Conservation (phyloP, 2,888 invertebrate genomes). For the Rhorus exstirpatorius region DNA sequence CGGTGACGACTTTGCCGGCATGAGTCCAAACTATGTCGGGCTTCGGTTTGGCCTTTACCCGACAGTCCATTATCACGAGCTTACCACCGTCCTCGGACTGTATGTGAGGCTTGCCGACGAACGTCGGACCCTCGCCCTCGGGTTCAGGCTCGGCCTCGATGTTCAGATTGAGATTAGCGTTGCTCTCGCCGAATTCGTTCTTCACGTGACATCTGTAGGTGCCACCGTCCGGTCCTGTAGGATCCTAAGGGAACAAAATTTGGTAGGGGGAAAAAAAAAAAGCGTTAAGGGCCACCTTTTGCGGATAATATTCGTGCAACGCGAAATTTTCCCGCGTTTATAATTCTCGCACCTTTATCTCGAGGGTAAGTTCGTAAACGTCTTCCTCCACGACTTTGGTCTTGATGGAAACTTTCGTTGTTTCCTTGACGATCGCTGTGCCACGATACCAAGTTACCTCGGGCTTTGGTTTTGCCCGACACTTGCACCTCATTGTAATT, state of each 20-base stretch:
- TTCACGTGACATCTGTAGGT: slow-evolving; percentile 97
- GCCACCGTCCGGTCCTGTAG: slow-evolving; percentile 93
- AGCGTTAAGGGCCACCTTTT: no score
- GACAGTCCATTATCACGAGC: slow-evolving; percentile 95
- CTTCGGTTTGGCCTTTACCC: slow-evolving; percentile 93
- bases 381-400: slow-evolving; percentile 93
- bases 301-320: no score
- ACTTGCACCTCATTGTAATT: slow-evolving; percentile 98
- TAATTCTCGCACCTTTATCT: slow-evolving; percentile 91
- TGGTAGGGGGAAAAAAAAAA: slow-evolving; percentile 16
- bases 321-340: no score
- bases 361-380: slow-evolving; percentile 94
- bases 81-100: slow-evolving; percentile 94
- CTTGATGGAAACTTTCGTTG: slow-evolving; percentile 94
- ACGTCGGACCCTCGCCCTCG: slow-evolving; percentile 97
- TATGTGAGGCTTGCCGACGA: slow-evolving; percentile 96
- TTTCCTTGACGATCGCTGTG: slow-evolving; percentile 93
- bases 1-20: slow-evolving; percentile 92
- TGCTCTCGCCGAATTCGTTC: slow-evolving; percentile 98
- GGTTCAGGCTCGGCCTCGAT: slow-evolving; percentile 98
- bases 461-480: slow-evolving; percentile 97
- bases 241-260: slow-evolving; percentile 89
- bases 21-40: slow-evolving; percentile 94
- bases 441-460: slow-evolving; percentile 98
- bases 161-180: slow-evolving; percentile 98